Evolutionary conservation across 2,113 vertebrate genomes (phyloP), one percentile per base, ranked within the genome.

Genomic region (Aptenodytes patagonicus): DNA sequence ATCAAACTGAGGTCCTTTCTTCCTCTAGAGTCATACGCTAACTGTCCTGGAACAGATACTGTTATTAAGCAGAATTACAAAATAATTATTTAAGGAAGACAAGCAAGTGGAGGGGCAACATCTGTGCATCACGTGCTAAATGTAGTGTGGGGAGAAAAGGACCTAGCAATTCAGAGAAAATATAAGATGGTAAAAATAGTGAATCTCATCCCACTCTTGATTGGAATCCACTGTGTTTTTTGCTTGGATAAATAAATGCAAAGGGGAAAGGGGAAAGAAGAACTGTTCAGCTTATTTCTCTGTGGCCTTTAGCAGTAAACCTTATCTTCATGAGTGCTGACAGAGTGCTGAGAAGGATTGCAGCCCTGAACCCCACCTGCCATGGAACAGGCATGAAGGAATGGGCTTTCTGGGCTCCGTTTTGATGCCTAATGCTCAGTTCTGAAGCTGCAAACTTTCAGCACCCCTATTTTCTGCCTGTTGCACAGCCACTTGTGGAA

Each of bases 11-110:
- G 19, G 15, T 51, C 54, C 18, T 69, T 52, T 54, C 6, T 75
- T 80, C 61, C 78, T 79, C 68, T 29, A 31, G 81, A 60, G 42
- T 20, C 12, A 2, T 77, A 38, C n/a, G 42, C 62, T 82, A 51
- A 49, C 44, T 80, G 55, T 24, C 16, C 76, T 42, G 65, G 72
- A 83, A 81, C 54, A 95, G 80, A 78, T 55, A 34, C 13, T 87
- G 54, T 83, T 83, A 79, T 80, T 97, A 96, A 76, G 28, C 65
- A 72, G 18, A 95, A 81, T 92, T 86, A 70, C 83, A 73, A 95
- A 82, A 58, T 65, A 55, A 95, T 55, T 7, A 58, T 82, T 82
- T 89, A 78, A 76, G 87, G 51, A 55, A 32, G 68, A 92, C 57
- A 49, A 78, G 38, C 79, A 72, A 55, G 58, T 85, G 34, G 16